Evolutionary conservation across 2,797 vertebrate species (phyloP).

Genomic region (Cyprinella venusta): DNA sequence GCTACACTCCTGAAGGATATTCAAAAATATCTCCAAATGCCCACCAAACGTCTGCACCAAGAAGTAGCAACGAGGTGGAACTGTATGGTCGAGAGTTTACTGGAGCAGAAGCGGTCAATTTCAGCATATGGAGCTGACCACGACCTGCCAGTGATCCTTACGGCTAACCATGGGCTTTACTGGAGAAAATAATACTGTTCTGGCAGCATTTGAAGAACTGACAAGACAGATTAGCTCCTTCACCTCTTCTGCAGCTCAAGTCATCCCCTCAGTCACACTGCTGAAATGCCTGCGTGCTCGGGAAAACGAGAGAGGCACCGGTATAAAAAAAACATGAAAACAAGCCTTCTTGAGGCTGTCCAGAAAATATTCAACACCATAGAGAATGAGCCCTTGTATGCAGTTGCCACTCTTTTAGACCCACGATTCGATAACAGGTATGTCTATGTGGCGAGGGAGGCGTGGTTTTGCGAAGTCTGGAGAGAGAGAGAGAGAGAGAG

Average conservation of each 20-base stretch:
- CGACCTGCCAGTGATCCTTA: background rate
- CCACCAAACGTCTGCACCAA: conserved; percentile 5
- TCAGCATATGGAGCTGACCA: background rate
- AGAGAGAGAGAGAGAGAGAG: no score
- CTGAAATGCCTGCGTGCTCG: background rate
- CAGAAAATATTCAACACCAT: no score
- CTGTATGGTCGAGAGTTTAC: background rate
- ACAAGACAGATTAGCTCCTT: background rate
- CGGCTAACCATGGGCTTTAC: background rate
- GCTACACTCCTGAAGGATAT: no score
- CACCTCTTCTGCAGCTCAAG: background rate
- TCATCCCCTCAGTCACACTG: background rate
- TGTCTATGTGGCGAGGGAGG: no score
- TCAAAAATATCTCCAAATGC: background rate
- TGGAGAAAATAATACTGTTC: background rate
- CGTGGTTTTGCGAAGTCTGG: no score
- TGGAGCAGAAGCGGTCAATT: background rate
- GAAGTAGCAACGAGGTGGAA: background rate
- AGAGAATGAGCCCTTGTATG: no score
- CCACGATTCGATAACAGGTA: no score
- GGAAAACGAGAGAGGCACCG: background rate
- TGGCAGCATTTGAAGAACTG: background rate
- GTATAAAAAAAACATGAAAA: no score
- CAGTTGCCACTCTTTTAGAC: no score
- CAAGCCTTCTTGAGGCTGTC: no score